Evolutionary conservation across 2,113 vertebrate species (phyloP).

Genomic region (Atrichornis clamosus): DNA sequence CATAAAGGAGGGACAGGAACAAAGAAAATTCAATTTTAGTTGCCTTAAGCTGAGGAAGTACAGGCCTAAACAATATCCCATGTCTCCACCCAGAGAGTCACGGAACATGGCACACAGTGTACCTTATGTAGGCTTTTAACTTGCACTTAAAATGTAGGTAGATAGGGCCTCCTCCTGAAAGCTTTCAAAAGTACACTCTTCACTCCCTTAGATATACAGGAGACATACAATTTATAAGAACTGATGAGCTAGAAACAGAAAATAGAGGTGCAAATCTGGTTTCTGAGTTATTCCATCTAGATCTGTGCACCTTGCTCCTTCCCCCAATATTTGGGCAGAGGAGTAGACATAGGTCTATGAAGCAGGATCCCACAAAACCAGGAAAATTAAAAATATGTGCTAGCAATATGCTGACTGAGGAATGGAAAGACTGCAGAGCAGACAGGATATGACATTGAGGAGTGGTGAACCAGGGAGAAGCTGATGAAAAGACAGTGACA

Average conservation of each 20-base stretch:
- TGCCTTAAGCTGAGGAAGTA: not conserved
- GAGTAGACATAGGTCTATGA: not conserved
- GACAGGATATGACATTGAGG: not conserved
- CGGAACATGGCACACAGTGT: not conserved
- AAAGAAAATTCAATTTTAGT: constrained; percentile 17
- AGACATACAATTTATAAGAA: not conserved
- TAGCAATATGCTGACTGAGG: not conserved
- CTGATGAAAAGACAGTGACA: not conserved
- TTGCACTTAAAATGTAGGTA: not conserved
- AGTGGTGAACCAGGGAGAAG: not conserved
- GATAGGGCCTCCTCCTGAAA: not conserved
- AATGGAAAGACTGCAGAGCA: not conserved
- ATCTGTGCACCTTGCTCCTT: fast-evolving
- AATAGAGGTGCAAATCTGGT: not conserved
- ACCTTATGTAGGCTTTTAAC: not conserved
- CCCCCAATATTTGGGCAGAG: not conserved
- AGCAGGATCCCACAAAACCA: not conserved
- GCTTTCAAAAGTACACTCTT: not conserved
- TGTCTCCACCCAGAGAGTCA: not conserved
- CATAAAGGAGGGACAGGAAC: not conserved
- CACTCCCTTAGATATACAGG: not conserved
- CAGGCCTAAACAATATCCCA: not conserved
- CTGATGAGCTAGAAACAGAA: not conserved
- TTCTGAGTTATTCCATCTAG: not conserved
- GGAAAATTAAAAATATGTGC: not conserved